phyloP scores from a whole-genome alignment of 2,797 vertebrate genomes.

The Microctenopoma steveboyesi region DNA sequence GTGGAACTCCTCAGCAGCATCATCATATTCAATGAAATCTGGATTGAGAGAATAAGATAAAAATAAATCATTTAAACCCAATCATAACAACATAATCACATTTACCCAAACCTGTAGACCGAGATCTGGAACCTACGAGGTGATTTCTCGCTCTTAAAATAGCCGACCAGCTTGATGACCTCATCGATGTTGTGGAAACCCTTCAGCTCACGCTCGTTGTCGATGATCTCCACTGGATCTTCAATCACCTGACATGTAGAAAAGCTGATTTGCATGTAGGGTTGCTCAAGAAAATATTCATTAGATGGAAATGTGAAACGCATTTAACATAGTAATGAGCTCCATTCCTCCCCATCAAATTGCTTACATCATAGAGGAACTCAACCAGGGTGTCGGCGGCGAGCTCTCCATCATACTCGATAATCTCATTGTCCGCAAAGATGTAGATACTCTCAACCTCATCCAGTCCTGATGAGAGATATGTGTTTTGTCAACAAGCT shows the following conservation, averaged over 20 bases:
- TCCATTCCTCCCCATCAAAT: too few relatives aligned
- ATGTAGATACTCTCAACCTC: constrained; percentile 93
- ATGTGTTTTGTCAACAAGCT: neutral
- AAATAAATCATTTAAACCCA: neutral
- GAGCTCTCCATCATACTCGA: constrained; percentile 92
- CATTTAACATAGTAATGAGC: neutral
- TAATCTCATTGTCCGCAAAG: constrained; percentile 91
- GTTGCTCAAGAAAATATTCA: neutral
- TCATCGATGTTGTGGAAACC: constrained; percentile 91
- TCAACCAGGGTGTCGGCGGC: constrained; percentile 92
- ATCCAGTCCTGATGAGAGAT: constrained; percentile 82
- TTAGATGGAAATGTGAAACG: neutral
- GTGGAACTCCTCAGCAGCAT: constrained; percentile 92
- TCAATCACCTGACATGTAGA: constrained; percentile 86
- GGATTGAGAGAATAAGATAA: neutral
- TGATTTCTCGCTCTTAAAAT: constrained; percentile 90
- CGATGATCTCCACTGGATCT: constrained; percentile 91
- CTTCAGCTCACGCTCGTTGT: constrained; percentile 89
- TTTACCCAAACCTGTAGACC: neutral
- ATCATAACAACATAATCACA: neutral
- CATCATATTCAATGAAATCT: constrained; percentile 91
- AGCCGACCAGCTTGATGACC: constrained; percentile 90
- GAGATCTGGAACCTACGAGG: constrained; percentile 79
- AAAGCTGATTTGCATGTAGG: neutral
- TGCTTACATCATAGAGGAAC: constrained; percentile 91